Evolutionary conservation across 1,140 invertebrate species (phyloP).

Genomic region (Cydia amplana): DNA sequence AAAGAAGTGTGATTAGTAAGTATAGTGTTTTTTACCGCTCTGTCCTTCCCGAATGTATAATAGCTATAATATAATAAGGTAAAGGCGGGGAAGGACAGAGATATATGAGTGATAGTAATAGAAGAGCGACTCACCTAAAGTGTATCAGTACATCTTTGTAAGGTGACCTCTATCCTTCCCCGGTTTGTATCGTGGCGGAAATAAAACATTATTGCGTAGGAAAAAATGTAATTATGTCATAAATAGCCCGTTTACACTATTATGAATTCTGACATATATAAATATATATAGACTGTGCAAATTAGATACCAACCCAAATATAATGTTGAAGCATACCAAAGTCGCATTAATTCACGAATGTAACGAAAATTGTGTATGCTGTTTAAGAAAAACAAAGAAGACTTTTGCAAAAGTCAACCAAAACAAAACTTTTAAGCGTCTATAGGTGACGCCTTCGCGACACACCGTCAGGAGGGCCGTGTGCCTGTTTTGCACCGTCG

Average conservation of each 20-base stretch:
- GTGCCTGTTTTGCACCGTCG: background rate
- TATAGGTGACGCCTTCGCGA: too few species aligned
- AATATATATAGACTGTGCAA: conserved; percentile 18
- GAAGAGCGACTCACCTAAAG: conserved; percentile 72
- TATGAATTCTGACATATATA: conserved; percentile 12
- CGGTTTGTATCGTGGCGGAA: conserved; percentile 58
- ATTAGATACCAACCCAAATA: conserved; percentile 27
- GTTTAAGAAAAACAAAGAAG: too few species aligned
- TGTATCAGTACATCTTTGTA: conserved; percentile 70
- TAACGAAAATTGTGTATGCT: too few species aligned
- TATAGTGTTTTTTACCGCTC: conserved; percentile 47
- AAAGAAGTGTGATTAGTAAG: conserved; percentile 14
- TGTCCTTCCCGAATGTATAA: conserved; percentile 70
- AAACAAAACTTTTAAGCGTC: too few species aligned
- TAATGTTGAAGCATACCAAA: background rate
- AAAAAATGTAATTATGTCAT: conserved; percentile 59
- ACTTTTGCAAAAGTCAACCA: too few species aligned
- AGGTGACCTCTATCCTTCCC: conserved; percentile 78
- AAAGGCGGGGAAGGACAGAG: conserved; percentile 72
- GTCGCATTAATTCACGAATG: background rate
- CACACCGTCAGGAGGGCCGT: background rate
- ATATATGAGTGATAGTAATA: conserved; percentile 53
- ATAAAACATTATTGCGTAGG: conserved; percentile 49
- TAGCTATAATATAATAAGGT: conserved; percentile 1
- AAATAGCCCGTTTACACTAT: conserved; percentile 47